Base-by-base conservation (phyloP, 2,888 invertebrate genomes). In the Luperina nickerlii region DNA sequence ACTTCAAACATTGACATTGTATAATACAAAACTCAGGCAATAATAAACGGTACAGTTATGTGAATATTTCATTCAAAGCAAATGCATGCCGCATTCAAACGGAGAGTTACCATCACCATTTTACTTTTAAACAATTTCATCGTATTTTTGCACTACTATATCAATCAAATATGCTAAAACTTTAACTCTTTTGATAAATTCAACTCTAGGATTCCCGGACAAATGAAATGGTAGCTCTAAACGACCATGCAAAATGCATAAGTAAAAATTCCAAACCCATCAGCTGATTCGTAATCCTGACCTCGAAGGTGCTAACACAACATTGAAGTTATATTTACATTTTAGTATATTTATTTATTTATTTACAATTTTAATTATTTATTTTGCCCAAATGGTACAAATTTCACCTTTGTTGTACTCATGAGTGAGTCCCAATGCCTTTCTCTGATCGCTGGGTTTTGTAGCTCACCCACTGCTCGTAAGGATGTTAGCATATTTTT, bases 381-480 rank as follows among this genome's bases (percentile, higher is more conserved):
- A 88, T 88, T 76, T 85, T 85, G 80, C 81, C 85, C 83, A 82
- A 81, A 71, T 83, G 79, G 83, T 87, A 86, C 82, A 87, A 83
- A 78, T 62, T 79, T 94, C 92, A 98, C 99, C 98, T 99, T 99
- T 32, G 99, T 99, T 72, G 99, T 99, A 90, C 98, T 98, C 99
- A 99, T 99, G 74, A 99, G 97, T 95, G 99, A 99, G 93, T 99
- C 98, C 99, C 99, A 99, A 96, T 99, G 99, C 42, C 99, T 97
- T 95, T 99, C 99, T 81, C 99, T 97, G 87, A 99, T 99, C 0
- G 99, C 99, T 66, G 99, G 98, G 96, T 99, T 99, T 96, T 99
- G 99, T 6, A 99, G 97, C 94, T 99, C 99, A 65, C 99, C 99
- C 5, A 99, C 99, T 9, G 99, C 99, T 92, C 99, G 97, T 79